Percentiles rank a stretch among this genome's conserved stretches.
These are phyloP conservation scores for Pimephales promelas DNA, from an alignment of 2,113 vertebrate genomes.

Conservation along the genomic window DNA sequence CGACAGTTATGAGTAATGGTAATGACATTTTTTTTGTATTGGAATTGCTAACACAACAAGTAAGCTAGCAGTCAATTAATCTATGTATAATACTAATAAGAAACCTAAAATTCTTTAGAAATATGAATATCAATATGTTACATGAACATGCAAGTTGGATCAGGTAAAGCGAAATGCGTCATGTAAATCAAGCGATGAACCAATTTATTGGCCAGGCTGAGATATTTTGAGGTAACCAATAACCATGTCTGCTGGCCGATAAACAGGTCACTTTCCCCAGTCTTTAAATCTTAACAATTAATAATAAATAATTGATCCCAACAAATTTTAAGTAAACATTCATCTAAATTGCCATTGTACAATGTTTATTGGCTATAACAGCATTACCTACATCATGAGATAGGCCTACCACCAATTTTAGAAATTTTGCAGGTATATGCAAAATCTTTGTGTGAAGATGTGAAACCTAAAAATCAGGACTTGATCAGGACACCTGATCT, in stretches of 20 bases:
- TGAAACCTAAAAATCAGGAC: neutral
- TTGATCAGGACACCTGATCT: slow-evolving; percentile 6
- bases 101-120: neutral
- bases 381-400: neutral
- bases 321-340: neutral
- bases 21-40: neutral
- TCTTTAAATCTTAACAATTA: neutral
- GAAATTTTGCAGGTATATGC: too few relatives aligned
- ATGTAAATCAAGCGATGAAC: neutral
- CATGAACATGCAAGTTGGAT: neutral
- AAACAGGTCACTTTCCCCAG: neutral
- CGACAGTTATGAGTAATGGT: neutral
- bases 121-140: neutral
- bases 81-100: neutral
- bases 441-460: neutral
- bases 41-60: neutral
- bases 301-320: neutral
- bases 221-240: neutral
- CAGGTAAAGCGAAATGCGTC: neutral
- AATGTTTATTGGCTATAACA: neutral
- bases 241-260: neutral
- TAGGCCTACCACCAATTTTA: too few relatives aligned
- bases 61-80: neutral
- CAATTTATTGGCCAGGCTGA: neutral
- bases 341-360: neutral